Evolutionary conservation across 2,888 invertebrate species (phyloP), one percentile per base, ranked within the genome.

Genomic region (Tigriopus californicus): DNA sequence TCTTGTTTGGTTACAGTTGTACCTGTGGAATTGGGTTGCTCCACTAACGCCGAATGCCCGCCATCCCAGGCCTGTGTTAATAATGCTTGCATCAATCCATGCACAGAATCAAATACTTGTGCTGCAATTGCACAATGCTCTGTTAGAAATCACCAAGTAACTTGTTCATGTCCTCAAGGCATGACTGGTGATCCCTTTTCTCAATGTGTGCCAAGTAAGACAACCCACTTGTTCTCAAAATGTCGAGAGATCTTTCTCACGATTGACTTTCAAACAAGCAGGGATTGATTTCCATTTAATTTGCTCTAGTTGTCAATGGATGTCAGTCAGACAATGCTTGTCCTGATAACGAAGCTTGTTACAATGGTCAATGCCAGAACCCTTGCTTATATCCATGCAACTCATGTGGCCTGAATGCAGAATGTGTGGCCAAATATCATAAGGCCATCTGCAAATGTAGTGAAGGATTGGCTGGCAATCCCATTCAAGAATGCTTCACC

Each of bases 381-480:
- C 88, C 87, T 6, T 89, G 88, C 67, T 33, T 8, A 33, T 33
- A 33, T 33, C 33, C 3, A 33, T 3, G 33, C 33, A 8, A 33
- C 33, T 8, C 33, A 3, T 33, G 33, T 33, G 33, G 33, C 8
- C 33, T 33, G 33, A 33, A 33, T 33, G 33, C 33, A 33, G 33
- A 85, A 70, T 90, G 90, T 56, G 61, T 18, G 33, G 46, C 56
- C 1, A 24, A n/a, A 12, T 64, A 64, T 51, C 68, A 68, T 61
- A 63, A 62, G 5, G 64, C 67, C 10, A 60, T 65, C n/a, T 68
- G 68, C 60, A 62, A 25, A 40, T 94, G 94, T 72, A 80, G 81
- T 68, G 79, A 82, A 65, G 89, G 89, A 69, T 92, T 82, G 71
- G 85, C 86, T 47, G 92, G 92, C 61, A 88, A 94, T 74, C 85